Evolutionary conservation across 2,797 vertebrate species (phyloP).

Genomic region (Lepus townsendii): DNA sequence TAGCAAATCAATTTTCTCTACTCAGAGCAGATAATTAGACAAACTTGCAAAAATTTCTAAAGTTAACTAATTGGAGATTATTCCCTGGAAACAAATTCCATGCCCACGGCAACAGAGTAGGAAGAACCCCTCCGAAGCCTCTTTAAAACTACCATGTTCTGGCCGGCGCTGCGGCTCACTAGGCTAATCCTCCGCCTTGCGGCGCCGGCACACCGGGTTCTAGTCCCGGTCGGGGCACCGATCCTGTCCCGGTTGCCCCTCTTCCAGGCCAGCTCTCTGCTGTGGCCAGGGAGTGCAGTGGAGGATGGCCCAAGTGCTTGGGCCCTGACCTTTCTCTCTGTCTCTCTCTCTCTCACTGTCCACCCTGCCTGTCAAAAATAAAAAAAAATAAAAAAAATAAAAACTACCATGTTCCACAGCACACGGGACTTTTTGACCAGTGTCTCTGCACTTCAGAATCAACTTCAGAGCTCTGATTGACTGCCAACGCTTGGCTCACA

Average conservation of each 20-base stretch:
- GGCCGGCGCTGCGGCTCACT: no score
- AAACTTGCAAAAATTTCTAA: slow-evolving; percentile 59
- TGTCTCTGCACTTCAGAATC: neutral
- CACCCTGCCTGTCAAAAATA: no score
- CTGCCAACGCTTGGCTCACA: neutral
- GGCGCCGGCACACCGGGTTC: no score
- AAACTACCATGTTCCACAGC: neutral
- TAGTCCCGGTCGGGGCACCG: no score
- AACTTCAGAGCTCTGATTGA: neutral
- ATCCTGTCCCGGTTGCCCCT: no score
- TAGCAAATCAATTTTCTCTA: slow-evolving; percentile 60
- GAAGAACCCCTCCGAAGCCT: neutral
- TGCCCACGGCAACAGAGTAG: neutral
- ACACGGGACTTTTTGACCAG: neutral
- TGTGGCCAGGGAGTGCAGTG: no score
- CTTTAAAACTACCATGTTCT: neutral
- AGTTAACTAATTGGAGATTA: slow-evolving; percentile 41
- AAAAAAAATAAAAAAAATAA: no score
- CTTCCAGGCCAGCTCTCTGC: no score
- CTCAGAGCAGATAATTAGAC: slow-evolving; percentile 21
- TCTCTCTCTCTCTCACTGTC: no score
- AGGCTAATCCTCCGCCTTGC: no score
- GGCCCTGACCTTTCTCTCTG: no score
- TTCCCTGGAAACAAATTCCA: slow-evolving; percentile 38
- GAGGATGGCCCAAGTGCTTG: no score